Percentiles rank a stretch among this genome's conserved stretches.
Evolutionary conservation across 2,797 vertebrate genomes (phyloP).

Genomic region (Tarsius wallacei): DNA sequence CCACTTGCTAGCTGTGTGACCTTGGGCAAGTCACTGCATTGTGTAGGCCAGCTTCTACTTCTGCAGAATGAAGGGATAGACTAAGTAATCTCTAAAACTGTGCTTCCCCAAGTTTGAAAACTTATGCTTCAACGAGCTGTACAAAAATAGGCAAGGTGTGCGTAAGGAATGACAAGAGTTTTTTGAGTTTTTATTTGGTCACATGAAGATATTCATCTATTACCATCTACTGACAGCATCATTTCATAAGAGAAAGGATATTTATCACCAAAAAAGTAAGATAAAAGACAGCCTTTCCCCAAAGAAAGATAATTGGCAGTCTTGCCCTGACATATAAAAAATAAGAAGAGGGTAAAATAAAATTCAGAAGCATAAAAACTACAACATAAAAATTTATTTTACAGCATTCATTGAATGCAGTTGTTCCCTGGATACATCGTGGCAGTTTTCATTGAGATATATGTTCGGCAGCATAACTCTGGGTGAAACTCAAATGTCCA

Average conservation of each 20-base stretch:
- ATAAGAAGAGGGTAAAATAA: slow-evolving; percentile 23
- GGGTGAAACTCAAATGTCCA: background rate
- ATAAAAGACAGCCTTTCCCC: background rate
- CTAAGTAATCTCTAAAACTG: background rate
- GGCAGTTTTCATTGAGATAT: background rate
- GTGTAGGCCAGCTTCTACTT: slow-evolving; percentile 27
- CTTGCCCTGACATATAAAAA: background rate
- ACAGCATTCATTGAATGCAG: background rate
- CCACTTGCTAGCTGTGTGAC: background rate
- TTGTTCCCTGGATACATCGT: background rate
- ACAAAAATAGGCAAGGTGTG: background rate
- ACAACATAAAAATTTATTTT: background rate
- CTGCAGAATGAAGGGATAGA: background rate
- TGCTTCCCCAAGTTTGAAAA: background rate
- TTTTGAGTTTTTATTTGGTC: background rate
- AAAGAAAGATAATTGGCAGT: background rate
- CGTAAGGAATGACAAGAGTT: background rate
- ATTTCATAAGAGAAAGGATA: slow-evolving; percentile 46
- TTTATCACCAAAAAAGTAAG: background rate
- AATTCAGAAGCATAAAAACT: slow-evolving; percentile 40
- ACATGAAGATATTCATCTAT: background rate
- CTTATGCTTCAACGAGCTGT: background rate
- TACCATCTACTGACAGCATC: background rate
- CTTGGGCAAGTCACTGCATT: background rate
- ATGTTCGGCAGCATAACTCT: background rate